Base-by-base conservation (phyloP, 2,797 vertebrate species). In the Oophaga sylvatica region DNA sequence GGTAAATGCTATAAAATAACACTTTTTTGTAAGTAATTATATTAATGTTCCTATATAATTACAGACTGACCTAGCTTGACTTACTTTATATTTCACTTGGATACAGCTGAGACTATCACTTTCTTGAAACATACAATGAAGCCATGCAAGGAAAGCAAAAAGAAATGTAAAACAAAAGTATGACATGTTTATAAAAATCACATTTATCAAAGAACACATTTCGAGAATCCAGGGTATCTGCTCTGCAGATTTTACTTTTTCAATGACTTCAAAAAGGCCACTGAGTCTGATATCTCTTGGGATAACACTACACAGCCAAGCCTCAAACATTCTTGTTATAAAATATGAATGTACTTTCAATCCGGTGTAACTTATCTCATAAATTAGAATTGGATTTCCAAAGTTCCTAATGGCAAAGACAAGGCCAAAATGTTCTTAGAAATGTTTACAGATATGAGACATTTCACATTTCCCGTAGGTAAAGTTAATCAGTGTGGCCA, bases 281-380 rank as follows among this genome's bases (percentile, higher is more conserved):
- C 67, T 80, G 78, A 78, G 81, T 19, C 65, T 84, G 67, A n/a
- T 73, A 84, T 45, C 83, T 85, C 83, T 67, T 67, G 83, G 83
- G 83, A 85, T 19, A 78, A 63, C 10, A 62, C 22, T 20, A n/a
- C 19, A 60, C 53, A 65, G 87, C 87, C 87, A 88, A 88, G 81
- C 87, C 87, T 88, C 87, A 88, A 88, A 84, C 87, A 84, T 88
- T 84, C 87, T 68, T 80, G 76, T 67, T 88, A 73, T 88, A 88
- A 79, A 83, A 88, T 84, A 79, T 63, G 63, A 84, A 73, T 88
- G 75, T 80, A 84, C 83, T 84, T 88, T 70, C 76, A 71, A 35
- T 88, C 76, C 87, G 53, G 29, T 80, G 63, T 78, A 84, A 80
- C 75, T 31, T 84, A 88, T 79, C 81, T 88, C 71, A 80, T 88